Evolutionary conservation across 2,113 vertebrate genomes (phyloP).

Genomic region (Panthera leo): DNA sequence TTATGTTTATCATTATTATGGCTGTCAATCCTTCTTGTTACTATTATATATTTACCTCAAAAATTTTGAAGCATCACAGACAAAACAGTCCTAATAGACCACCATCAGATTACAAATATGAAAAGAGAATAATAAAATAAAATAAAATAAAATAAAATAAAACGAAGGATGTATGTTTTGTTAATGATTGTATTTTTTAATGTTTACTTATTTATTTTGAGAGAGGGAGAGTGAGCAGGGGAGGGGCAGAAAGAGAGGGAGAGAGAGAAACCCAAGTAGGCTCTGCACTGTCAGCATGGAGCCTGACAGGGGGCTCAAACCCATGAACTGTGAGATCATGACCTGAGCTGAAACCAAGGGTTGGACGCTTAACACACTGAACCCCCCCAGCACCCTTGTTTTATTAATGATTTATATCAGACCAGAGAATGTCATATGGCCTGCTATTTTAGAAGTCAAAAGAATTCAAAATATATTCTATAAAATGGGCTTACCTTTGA

Average conservation of each 20-base stretch:
- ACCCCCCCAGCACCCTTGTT: background rate
- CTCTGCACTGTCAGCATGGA: too few species aligned
- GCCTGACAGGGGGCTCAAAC: too few species aligned
- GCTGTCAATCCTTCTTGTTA: background rate
- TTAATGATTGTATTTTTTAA: background rate
- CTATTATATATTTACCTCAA: background rate
- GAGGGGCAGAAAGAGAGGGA: too few species aligned
- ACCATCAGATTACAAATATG: background rate
- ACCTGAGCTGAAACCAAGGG: too few species aligned
- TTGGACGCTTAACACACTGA: too few species aligned
- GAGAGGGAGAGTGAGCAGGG: too few species aligned
- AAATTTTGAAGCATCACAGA: background rate
- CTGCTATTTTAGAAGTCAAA: background rate
- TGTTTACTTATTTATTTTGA: too few species aligned
- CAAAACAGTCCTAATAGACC: background rate
- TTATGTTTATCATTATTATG: constrained; percentile 35
- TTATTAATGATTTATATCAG: background rate
- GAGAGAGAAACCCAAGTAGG: too few species aligned
- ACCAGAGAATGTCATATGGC: background rate
- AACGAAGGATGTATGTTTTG: background rate
- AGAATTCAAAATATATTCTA: background rate
- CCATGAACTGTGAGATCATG: too few species aligned
- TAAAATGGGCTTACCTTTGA: background rate
- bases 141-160: background rate
- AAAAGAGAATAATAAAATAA: background rate